These are phyloP conservation scores for Amaurobius ferox DNA, from an alignment of 2,888 invertebrate species.

Conservation along the genomic window DNA sequence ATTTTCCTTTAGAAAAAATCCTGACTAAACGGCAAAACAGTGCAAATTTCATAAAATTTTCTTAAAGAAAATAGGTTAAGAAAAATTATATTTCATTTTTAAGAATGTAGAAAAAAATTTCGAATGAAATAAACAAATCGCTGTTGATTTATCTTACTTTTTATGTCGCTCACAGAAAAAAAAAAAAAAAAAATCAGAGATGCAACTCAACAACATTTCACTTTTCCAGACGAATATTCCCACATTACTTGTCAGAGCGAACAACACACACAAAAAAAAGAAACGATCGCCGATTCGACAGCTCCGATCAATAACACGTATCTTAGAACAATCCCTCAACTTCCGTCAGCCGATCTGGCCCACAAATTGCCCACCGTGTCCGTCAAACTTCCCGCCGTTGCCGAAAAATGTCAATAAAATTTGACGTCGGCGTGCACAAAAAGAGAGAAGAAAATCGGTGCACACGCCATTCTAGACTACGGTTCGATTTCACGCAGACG, in stretches of 20 bases:
- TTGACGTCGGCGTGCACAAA: slow-evolving; percentile 41
- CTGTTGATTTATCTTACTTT: too few species aligned
- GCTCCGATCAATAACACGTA: not conserved
- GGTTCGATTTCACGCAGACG: slow-evolving; percentile 46
- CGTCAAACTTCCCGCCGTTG: slow-evolving; percentile 32
- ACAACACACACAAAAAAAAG: not conserved
- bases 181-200: not conserved
- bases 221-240: not conserved
- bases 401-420: slow-evolving; percentile 65
- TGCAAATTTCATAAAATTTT: too few species aligned
- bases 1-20: too few species aligned
- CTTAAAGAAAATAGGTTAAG: too few species aligned
- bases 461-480: slow-evolving; percentile 9
- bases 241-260: not conserved
- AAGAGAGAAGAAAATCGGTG: not conserved
- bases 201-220: not conserved
- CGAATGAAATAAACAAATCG: too few species aligned
- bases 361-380: slow-evolving; percentile 38
- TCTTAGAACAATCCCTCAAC: slow-evolving; percentile 16
- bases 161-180: too few species aligned
- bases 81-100: too few species aligned
- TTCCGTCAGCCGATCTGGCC: slow-evolving; percentile 29
- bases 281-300: slow-evolving; percentile 7
- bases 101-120: too few species aligned
- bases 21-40: too few species aligned